Conservation (phyloP, 2,888 invertebrate genomes). For the Lycia hirtaria region DNA sequence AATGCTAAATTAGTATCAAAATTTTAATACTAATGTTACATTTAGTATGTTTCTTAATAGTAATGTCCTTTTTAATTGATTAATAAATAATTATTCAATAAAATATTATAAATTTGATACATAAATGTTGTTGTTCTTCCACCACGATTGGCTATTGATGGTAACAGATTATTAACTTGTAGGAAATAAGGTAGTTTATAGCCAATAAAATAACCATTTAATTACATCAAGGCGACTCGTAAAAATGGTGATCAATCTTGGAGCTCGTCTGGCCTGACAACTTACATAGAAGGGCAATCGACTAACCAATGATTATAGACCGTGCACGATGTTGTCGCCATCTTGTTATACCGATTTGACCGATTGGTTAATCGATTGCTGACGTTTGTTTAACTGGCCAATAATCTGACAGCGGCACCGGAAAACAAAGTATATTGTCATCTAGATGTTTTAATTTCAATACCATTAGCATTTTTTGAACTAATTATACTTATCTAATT, state of each 20-base stretch:
- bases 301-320: slow-evolving; percentile 28
- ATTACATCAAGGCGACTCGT: slow-evolving; percentile 15
- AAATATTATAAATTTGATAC: background rate
- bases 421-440: slow-evolving; percentile 4
- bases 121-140: background rate
- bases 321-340: slow-evolving; percentile 19
- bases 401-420: slow-evolving; percentile 20
- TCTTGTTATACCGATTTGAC: slow-evolving; percentile 17
- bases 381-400: slow-evolving; percentile 20
- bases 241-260: slow-evolving; percentile 28
- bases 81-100: background rate
- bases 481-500: slow-evolving; percentile 10
- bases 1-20: too few relatives aligned
- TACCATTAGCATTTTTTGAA: slow-evolving; percentile 22
- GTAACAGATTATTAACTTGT: slow-evolving; percentile 9
- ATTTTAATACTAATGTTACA: too few relatives aligned
- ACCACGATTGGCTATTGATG: slow-evolving; percentile 11
- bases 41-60: too few relatives aligned
- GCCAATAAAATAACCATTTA: slow-evolving; percentile 19
- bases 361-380: slow-evolving; percentile 23
- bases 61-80: background rate
- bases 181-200: slow-evolving; percentile 19
- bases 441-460: slow-evolving; percentile 21
- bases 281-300: slow-evolving; percentile 26
- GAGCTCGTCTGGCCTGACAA: slow-evolving; percentile 25